Conservation (phyloP, 2,888 invertebrate genomes). For the Scaptomyza cyrtandrae region DNA sequence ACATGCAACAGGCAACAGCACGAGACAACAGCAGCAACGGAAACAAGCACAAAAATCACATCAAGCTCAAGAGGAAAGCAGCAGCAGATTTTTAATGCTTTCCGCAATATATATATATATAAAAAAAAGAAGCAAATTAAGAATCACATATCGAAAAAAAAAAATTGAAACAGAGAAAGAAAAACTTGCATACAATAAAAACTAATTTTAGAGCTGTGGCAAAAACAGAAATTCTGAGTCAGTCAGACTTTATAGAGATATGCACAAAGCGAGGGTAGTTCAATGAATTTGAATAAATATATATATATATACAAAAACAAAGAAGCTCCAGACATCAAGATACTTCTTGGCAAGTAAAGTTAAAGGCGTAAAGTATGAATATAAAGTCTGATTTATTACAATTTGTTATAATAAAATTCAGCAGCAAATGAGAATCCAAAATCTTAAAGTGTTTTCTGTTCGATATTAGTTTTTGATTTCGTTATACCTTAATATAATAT, state of each 20-base stretch:
- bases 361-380: too few relatives aligned
- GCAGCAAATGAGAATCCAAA: neutral
- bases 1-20: conserved; percentile 58
- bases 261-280: conserved; percentile 34
- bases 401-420: too few relatives aligned
- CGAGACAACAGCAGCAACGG: conserved; percentile 50
- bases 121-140: conserved; percentile 49
- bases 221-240: conserved; percentile 59
- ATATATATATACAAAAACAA: too few relatives aligned
- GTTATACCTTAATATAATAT: too few relatives aligned
- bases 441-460: neutral
- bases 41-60: conserved; percentile 22
- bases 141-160: conserved; percentile 64
- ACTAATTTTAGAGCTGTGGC: conserved; percentile 73
- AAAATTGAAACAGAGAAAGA: conserved; percentile 24
- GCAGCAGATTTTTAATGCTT: conserved; percentile 51
- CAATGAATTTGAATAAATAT: neutral
- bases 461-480: too few relatives aligned
- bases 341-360: too few relatives aligned
- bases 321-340: too few relatives aligned
- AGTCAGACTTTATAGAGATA: conserved; percentile 35
- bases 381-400: neutral
- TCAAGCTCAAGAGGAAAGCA: conserved; percentile 30
- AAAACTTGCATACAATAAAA: conserved; percentile 71
- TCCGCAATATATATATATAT: conserved; percentile 52